Evolutionary conservation across 2,888 invertebrate genomes (phyloP).

Genomic region (Dasypogon diadema): DNA sequence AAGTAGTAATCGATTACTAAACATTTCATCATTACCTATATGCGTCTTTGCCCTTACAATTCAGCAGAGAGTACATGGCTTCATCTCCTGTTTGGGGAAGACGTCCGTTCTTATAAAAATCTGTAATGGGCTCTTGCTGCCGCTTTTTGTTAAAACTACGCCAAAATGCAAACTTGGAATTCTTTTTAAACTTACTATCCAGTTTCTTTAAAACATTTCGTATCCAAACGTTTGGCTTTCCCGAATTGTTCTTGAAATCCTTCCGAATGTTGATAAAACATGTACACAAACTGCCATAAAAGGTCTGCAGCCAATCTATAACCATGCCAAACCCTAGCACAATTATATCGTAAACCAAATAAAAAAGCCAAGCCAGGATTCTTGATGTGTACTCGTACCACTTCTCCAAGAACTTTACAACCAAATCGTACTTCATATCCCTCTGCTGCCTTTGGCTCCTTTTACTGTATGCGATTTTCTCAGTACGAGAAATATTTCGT

Average conservation of each 20-base stretch:
- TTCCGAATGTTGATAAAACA: constrained; percentile 63
- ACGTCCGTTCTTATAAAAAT: constrained; percentile 65
- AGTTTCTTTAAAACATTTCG: constrained; percentile 64
- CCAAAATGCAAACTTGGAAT: constrained; percentile 67
- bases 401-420: constrained; percentile 69
- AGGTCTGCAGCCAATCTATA: constrained; percentile 63
- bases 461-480: constrained; percentile 5
- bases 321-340: constrained; percentile 75
- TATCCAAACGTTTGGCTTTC: constrained; percentile 66
- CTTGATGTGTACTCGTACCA: constrained; percentile 74
- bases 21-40: constrained; percentile 76
- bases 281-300: constrained; percentile 60
- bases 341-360: constrained; percentile 83
- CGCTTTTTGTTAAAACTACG: constrained; percentile 68
- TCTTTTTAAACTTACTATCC: constrained; percentile 65
- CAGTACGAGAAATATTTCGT: constrained; percentile 3
- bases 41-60: constrained; percentile 96
- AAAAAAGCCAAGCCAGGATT: constrained; percentile 81
- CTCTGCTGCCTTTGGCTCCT: constrained; percentile 8
- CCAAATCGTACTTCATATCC: constrained; percentile 70
- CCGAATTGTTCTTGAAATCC: constrained; percentile 66
- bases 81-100: constrained; percentile 93
- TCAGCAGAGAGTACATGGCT: constrained; percentile 91
- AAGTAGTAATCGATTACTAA: background rate
- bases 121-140: constrained; percentile 64